Base-by-base conservation (phyloP, 2,797 vertebrate genomes). In the Poeciliopsis gracilis region DNA sequence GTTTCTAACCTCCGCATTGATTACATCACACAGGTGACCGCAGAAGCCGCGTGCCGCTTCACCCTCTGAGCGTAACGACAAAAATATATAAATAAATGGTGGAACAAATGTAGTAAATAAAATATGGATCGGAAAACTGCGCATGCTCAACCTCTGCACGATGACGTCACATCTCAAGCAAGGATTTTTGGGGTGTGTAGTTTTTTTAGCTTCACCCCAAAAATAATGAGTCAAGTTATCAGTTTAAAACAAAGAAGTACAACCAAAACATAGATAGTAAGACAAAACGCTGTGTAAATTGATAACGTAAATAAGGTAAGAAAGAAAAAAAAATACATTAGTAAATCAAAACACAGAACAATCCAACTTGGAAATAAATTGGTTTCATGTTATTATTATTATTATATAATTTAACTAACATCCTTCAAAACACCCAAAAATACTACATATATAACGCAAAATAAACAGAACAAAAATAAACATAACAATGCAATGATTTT, bases 51-150 rank as follows among this genome's bases (percentile, higher is more conserved):
- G 79, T 88, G 88, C 82, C 86, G 77, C 80, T 87, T 83, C 84
- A 83, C 46, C 51, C 77, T 46, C 71, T 10, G 57, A 85, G 76
- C 47, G n/a, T 38, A 67, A 51, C 63, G 72, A 38, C 73, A 71
- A 78, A 85, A 90, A 86, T 77, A 20, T 57, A 67, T 53, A 49
- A 73, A 63, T 79, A 94, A 94, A 91, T 90, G 92, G 92, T 92
- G 92, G 93, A 92, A 93, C 92, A 93, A 89, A 87, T 82, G 78
- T 78, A 71, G 88, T 90, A 91, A 93, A 93, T 93, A 91, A 94
- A 95, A 93, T 91, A 94, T 90, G 88, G 87, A 81, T 80, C 80
- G 78, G 18, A 43, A 73, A 43, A 28, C 53, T 6, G 63, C 36
- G 72, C 75, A 53, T 5, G 63, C 82, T 71, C 90, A 91, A 70